phyloP scores from a whole-genome alignment of 2,113 vertebrate species.

The Grantiella picta region DNA sequence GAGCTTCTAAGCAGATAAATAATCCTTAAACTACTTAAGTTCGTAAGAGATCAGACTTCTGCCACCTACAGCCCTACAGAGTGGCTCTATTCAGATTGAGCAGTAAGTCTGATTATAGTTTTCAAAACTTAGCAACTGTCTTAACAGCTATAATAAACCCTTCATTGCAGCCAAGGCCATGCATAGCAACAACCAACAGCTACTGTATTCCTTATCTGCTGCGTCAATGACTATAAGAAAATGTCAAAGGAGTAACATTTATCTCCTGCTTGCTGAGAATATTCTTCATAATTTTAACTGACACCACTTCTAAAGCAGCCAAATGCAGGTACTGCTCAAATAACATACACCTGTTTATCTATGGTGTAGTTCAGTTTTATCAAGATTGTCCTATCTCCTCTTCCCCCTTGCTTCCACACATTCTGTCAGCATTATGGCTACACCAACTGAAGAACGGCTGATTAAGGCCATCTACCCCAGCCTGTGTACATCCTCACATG shows the following conservation, averaged over 20 bases:
- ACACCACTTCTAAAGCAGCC: not conserved
- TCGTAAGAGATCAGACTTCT: not conserved
- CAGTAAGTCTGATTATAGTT: not conserved
- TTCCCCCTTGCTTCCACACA: slow-evolving; percentile 22
- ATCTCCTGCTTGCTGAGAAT: not conserved
- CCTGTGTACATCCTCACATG: not conserved
- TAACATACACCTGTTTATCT: not conserved
- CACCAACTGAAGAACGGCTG: slow-evolving; percentile 36
- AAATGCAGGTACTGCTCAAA: not conserved
- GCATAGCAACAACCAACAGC: not conserved
- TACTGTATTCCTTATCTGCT: not conserved
- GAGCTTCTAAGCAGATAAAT: not conserved
- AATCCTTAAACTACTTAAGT: not conserved
- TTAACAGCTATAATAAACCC: not conserved
- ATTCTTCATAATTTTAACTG: not conserved
- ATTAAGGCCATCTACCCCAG: not conserved
- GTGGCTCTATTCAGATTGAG: not conserved
- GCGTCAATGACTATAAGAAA: not conserved
- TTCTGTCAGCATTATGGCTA: slow-evolving; percentile 54
- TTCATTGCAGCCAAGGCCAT: not conserved
- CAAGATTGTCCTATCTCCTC: not conserved
- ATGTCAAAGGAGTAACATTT: not conserved
- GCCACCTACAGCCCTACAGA: not conserved
- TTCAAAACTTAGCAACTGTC: not conserved
- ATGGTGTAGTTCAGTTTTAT: not conserved